phyloP scores from a whole-genome alignment of 2,113 vertebrate genomes.

The Abramis brama region DNA sequence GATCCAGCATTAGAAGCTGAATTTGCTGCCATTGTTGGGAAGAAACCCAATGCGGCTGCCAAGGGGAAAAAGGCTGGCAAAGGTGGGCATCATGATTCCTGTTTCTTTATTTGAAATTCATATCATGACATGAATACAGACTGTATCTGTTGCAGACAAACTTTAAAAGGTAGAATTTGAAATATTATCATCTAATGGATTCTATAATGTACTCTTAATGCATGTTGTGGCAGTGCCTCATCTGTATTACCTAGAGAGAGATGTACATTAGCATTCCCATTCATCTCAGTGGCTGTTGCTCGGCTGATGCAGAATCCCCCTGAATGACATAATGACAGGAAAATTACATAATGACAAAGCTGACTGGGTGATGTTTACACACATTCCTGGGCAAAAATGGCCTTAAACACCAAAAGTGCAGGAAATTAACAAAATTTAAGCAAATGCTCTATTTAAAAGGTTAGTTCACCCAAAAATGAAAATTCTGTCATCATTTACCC shows the following conservation, averaged over 20 bases:
- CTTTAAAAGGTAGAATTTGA: not conserved
- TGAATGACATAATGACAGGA: not conserved
- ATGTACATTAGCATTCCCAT: not conserved
- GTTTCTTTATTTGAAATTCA: no score
- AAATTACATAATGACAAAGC: no score
- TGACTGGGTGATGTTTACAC: no score
- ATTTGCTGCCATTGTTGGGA: slow-evolving; percentile 84
- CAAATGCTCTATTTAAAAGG: no score
- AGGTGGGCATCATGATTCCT: slow-evolving; percentile 4
- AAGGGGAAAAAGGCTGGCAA: slow-evolving; percentile 69
- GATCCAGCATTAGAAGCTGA: slow-evolving; percentile 91
- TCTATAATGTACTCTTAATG: not conserved
- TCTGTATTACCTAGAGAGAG: not conserved
- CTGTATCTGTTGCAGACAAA: not conserved
- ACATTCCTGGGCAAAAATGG: no score
- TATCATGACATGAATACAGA: not conserved
- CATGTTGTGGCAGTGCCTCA: not conserved
- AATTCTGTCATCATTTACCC: no score
- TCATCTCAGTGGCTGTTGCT: not conserved
- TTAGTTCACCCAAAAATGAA: no score
- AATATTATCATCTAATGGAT: not conserved
- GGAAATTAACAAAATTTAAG: no score
- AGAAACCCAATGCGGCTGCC: slow-evolving; percentile 37
- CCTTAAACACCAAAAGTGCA: no score
- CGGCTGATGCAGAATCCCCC: not conserved